Evolutionary conservation across 2,113 vertebrate species (phyloP).

Genomic region (Naja naja): DNA sequence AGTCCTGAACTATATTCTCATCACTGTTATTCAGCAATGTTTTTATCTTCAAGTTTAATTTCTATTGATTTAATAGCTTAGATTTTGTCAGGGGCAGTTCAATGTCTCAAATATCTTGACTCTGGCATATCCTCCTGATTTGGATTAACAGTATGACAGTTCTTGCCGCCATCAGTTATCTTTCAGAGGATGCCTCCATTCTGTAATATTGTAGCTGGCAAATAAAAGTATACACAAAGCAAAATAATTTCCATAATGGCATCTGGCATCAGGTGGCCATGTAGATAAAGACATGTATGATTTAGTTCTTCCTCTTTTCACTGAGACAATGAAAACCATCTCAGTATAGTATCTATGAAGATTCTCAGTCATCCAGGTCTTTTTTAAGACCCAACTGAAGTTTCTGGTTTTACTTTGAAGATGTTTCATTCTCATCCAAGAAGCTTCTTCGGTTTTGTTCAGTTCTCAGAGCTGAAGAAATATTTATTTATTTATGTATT

Average conservation of each 20-base stretch:
- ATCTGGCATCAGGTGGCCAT: neutral
- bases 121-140: neutral
- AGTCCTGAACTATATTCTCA: neutral
- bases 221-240: neutral
- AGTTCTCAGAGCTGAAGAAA: no score
- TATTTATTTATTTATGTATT: no score
- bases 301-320: neutral
- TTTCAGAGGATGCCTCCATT: neutral
- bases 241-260: neutral
- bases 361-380: no score
- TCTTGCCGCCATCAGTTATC: neutral
- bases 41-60: neutral
- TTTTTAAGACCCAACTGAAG: no score
- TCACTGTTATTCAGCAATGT: neutral
- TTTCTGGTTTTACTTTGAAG: no score
- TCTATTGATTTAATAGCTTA: neutral
- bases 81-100: neutral
- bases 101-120: neutral
- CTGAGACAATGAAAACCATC: neutral
- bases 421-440: no score
- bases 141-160: neutral
- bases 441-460: no score
- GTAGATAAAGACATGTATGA: neutral
- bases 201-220: neutral
- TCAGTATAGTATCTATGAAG: neutral